Evolutionary conservation across 2,888 invertebrate genomes (phyloP).

Genomic region (Hemaris fuciformis): DNA sequence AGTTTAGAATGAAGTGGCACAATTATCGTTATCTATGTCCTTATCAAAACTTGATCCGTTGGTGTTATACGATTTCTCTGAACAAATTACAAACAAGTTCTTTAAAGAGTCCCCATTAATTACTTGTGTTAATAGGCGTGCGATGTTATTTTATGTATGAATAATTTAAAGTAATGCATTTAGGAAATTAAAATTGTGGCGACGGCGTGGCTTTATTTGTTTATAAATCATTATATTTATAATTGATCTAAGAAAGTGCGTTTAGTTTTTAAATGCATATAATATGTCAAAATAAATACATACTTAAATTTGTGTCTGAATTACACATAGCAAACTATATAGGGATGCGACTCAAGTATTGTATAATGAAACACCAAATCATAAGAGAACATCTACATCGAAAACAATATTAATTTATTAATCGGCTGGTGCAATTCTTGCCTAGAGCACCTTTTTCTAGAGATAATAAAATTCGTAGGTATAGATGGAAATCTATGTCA

Average conservation of each 20-base stretch:
- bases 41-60: neutral
- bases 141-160: neutral
- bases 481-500: too few relatives aligned
- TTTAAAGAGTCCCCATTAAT: neutral
- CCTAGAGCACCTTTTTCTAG: too few relatives aligned
- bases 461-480: too few relatives aligned
- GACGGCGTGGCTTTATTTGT: neutral
- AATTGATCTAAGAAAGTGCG: neutral
- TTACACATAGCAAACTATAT: too few relatives aligned
- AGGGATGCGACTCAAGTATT: too few relatives aligned
- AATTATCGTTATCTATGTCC: neutral
- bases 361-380: too few relatives aligned
- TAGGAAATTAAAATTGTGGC: neutral
- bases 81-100: slow-evolving; percentile 7
- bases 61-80: slow-evolving; percentile 8
- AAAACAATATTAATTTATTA: too few relatives aligned
- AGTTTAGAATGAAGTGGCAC: neutral
- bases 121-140: neutral
- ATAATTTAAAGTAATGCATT: slow-evolving; percentile 1
- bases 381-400: too few relatives aligned
- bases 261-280: too few relatives aligned
- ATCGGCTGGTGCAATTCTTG: too few relatives aligned
- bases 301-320: too few relatives aligned
- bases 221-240: neutral
- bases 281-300: too few relatives aligned